Conservation (phyloP, 2,113 vertebrate genomes). For the Chaenocephalus aceratus region DNA sequence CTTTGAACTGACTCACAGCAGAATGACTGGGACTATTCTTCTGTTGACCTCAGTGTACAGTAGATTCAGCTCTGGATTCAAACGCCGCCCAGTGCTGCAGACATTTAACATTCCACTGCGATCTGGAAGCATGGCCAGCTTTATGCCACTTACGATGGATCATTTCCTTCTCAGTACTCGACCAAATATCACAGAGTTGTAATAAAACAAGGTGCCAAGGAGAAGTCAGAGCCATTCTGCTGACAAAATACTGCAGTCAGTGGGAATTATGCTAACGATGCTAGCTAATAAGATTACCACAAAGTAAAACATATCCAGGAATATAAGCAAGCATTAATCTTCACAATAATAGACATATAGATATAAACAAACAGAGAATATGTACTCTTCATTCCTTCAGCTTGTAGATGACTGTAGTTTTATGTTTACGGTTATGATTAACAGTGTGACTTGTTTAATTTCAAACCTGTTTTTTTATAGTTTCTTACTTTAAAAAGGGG, state of each 20-base stretch:
- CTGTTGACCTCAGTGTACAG: neutral
- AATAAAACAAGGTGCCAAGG: conserved; percentile 11
- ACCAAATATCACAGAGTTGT: conserved; percentile 17
- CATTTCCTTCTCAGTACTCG: conserved; percentile 27
- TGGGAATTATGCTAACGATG: neutral
- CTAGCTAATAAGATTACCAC: neutral
- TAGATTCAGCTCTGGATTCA: conserved; percentile 6
- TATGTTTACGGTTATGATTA: neutral
- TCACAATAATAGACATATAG: too few species aligned
- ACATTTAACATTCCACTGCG: conserved; percentile 30
- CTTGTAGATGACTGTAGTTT: neutral
- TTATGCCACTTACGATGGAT: conserved; percentile 27
- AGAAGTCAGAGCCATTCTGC: neutral
- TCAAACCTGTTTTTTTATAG: neutral
- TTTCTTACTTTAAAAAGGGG: neutral
- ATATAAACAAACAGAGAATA: neutral
- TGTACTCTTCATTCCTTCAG: too few species aligned
- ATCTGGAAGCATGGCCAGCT: conserved; percentile 20
- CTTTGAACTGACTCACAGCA: conserved; percentile 12
- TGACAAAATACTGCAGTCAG: neutral
- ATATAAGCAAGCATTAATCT: too few species aligned
- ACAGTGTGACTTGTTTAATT: neutral
- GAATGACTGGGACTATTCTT: conserved; percentile 45
- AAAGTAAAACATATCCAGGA: too few species aligned
- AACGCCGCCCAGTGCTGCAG: conserved; percentile 20